These are phyloP conservation scores for Cynaeus angustus DNA, from an alignment of 2,888 invertebrate genomes.

Conservation along the genomic window DNA sequence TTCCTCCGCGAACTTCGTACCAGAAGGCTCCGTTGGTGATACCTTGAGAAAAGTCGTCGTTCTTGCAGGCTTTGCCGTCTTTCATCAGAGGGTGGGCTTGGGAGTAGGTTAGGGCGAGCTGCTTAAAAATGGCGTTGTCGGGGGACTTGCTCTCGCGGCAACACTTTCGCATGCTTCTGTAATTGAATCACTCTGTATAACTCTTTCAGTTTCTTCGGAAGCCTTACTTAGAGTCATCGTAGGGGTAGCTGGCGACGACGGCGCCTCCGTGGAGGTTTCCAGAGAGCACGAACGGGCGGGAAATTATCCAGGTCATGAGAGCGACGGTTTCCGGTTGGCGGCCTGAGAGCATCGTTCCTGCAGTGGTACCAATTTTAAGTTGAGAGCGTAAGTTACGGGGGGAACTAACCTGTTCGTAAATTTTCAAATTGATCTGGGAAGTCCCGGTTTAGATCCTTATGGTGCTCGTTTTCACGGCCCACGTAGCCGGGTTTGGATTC, in stretches of 20 bases:
- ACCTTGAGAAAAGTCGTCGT: constrained; percentile 84
- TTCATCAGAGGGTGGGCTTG: constrained; percentile 84
- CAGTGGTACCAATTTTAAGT: too few species aligned
- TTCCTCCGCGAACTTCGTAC: constrained; percentile 94
- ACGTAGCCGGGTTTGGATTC: constrained; percentile 78
- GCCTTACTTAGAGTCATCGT: constrained; percentile 82
- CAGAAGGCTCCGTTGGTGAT: constrained; percentile 95
- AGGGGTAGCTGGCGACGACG: constrained; percentile 98
- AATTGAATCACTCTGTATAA: not conserved
- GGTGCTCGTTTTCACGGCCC: constrained; percentile 88
- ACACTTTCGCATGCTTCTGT: constrained; percentile 74
- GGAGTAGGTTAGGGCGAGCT: constrained; percentile 86
- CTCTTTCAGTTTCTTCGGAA: not conserved
- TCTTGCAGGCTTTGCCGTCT: constrained; percentile 81
- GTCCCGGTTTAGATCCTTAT: constrained; percentile 90
- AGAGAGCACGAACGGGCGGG: constrained; percentile 92
- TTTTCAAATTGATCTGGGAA: constrained; percentile 90
- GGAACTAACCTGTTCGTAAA: constrained; percentile 60
- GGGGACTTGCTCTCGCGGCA: constrained; percentile 86
- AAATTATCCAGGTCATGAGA: constrained; percentile 91
- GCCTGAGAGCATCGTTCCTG: constrained; percentile 73
- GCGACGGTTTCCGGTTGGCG: constrained; percentile 92
- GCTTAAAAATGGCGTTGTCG: constrained; percentile 87
- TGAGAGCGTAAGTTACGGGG: too few species aligned
- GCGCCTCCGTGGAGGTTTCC: constrained; percentile 98